Conservation (phyloP, 2,113 vertebrate genomes). For the Tachysurus vachellii region DNA sequence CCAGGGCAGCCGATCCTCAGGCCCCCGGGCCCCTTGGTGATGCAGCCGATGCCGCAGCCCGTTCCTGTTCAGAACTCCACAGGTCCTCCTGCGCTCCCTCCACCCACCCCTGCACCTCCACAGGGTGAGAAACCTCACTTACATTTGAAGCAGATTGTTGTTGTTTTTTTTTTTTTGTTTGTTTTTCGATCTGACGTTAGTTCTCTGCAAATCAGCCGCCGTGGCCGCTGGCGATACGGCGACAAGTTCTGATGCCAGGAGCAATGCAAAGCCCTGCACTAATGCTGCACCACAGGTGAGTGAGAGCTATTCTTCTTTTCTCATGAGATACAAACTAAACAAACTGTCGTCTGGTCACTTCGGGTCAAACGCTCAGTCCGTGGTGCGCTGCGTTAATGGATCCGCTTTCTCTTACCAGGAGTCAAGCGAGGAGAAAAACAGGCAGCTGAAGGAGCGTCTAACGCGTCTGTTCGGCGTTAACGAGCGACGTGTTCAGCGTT, state of each 20-base stretch:
- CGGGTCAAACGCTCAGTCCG: not conserved
- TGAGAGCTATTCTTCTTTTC: not conserved
- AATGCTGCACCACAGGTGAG: constrained; percentile 62
- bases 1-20: constrained; percentile 85
- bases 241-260: constrained; percentile 35
- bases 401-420: constrained; percentile 70
- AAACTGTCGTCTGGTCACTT: not conserved
- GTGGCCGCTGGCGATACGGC: constrained; percentile 60
- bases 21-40: constrained; percentile 83
- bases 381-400: not conserved
- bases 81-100: constrained; percentile 72
- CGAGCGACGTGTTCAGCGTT: constrained; percentile 81
- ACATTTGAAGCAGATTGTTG: not conserved
- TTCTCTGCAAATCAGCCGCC: constrained; percentile 44
- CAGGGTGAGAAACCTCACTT: constrained; percentile 69
- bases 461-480: constrained; percentile 82
- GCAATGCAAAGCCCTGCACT: constrained; percentile 55
- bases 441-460: constrained; percentile 84
- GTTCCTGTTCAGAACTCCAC: constrained; percentile 76
- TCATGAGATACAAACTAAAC: too few species aligned
- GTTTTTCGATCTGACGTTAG: not conserved
- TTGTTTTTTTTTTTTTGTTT: not conserved
- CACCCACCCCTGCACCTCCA: constrained; percentile 68
- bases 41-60: constrained; percentile 79
- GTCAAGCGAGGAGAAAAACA: constrained; percentile 82